Evolutionary conservation across 2,797 vertebrate genomes (phyloP), one percentile per base, ranked within the genome.

Genomic region (Eulemur mongoz): DNA sequence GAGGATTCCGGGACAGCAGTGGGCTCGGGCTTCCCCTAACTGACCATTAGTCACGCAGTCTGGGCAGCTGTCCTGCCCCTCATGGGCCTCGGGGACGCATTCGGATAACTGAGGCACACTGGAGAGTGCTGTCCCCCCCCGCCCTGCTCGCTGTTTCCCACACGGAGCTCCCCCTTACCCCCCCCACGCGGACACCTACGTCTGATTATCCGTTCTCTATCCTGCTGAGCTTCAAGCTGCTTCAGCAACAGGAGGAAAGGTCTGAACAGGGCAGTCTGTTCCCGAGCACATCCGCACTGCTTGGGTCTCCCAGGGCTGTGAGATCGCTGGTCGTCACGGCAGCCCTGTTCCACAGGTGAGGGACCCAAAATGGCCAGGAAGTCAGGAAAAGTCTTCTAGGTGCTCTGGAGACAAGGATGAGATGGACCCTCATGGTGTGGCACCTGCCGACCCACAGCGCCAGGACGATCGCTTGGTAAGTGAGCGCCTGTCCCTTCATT

Each of bases 261-360:
- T 3, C 2, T 0, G 1, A 48, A 11, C 1, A 7, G 25, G 40
- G 23, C 2, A 0, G 4, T 12, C 40, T 45, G 5, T 11, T 45
- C 35, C 50, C 27, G 14, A 63, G 20, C 7, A 15, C 45, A 15
- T 15, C 11, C 43, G 22, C 0, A 5, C 38, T 0, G 23, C 23
- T 30, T 3, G 4, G 30, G 3, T 32, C 48, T 43, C 32, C 2
- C 1, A 25, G 12, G 17, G 54, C 20, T 22, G 7, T 45, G 30
- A 25, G 38, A 0, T 3, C 32, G 9, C 2, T 6, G 48, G 48
- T 32, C 12, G 20, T 2, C 43, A 0, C 32, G 8, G 27, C 30
- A 38, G 20, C 25, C 14, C 43, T 5, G 2, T 12, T 25, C 67
- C 23, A 3, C 3, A 7, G 0, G 5, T 0, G 6, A 48, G 6